phyloP scores from a whole-genome alignment of 2,113 vertebrate species.

The Larimichthys crocea region DNA sequence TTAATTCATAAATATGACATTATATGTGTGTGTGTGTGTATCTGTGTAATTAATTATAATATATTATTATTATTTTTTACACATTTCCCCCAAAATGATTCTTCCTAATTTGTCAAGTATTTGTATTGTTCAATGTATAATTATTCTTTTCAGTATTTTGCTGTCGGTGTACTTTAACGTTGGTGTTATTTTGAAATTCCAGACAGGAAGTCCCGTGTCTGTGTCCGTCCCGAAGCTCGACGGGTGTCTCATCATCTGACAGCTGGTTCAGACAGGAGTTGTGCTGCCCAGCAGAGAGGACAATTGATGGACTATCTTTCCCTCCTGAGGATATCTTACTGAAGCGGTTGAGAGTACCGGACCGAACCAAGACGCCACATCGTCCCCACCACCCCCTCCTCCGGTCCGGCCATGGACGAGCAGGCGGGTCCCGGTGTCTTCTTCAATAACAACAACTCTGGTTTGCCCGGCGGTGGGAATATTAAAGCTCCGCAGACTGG shows the following conservation, averaged over 20 bases:
- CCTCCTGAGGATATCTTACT: background rate
- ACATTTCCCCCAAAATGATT: background rate
- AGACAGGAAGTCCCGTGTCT: background rate
- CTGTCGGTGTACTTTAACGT: background rate
- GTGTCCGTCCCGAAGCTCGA: background rate
- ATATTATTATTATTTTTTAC: background rate
- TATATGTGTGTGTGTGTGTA: no score
- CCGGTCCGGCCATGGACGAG: constrained; percentile 92
- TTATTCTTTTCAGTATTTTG: background rate
- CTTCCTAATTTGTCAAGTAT: background rate
- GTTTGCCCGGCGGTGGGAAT: constrained; percentile 76
- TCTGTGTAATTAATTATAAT: background rate
- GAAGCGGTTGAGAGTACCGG: constrained; percentile 57
- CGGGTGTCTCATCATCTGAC: constrained; percentile 33
- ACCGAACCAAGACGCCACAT: constrained; percentile 45
- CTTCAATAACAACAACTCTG: constrained; percentile 86
- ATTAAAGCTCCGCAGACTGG: constrained; percentile 77
- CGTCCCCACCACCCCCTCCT: constrained; percentile 9
- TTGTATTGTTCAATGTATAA: background rate
- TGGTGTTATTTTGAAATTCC: constrained; percentile 55
- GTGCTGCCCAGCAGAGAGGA: constrained; percentile 10
- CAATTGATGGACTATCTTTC: constrained; percentile 34
- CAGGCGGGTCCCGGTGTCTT: constrained; percentile 95
- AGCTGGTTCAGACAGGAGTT: constrained; percentile 48
- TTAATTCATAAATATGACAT: no score